Evolutionary conservation across 2,113 vertebrate species (phyloP), one percentile per base, ranked within the genome.

Genomic region (Phaethornis superciliosus): DNA sequence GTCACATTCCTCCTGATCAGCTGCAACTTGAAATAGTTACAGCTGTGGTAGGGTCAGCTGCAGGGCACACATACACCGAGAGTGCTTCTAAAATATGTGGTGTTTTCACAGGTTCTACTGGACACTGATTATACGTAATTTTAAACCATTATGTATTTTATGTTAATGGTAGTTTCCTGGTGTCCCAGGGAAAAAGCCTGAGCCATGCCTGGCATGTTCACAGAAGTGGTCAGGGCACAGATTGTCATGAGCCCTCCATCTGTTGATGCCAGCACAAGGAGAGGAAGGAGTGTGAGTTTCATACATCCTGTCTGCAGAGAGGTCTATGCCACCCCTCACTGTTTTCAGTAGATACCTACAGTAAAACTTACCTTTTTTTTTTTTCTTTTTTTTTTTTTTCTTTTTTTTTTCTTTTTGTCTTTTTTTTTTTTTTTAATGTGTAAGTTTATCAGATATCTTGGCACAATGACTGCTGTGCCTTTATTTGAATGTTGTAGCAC

Each of bases 211-310:
- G 88, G 90, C 88, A 64, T 10, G 26, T 93, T 94, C 88, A 91
- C 78, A 81, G 72, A 81, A 95, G 69, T 78, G 90, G 90, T 90
- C 79, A 81, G 81, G 80, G 72, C 91, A 90, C 96, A 95, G 94
- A 96, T 91, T 94, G 86, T 83, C 4, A 3, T 65, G 44, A 93
- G 92, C 52, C 30, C 17, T 94, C 91, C 94, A 95, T 95, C 93
- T 94, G 90, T 79, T 95, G 72, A 60, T 94, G 88, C 82, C 85
- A 91, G 59, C 72, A 90, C 82, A 68, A 86, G 91, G 85, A 95
- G 76, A 88, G 72, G 46, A 91, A 94, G 27, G 71, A 95, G 56
- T 80, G 87, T 75, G 93, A 92, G 94, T 84, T 95, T 90, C 85
- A 71, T 91, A 64, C 15, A 37, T 88, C 52, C 32, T 91, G 88